Conservation (phyloP, 1,140 invertebrate genomes). For the Drosophila punjabiensis region DNA sequence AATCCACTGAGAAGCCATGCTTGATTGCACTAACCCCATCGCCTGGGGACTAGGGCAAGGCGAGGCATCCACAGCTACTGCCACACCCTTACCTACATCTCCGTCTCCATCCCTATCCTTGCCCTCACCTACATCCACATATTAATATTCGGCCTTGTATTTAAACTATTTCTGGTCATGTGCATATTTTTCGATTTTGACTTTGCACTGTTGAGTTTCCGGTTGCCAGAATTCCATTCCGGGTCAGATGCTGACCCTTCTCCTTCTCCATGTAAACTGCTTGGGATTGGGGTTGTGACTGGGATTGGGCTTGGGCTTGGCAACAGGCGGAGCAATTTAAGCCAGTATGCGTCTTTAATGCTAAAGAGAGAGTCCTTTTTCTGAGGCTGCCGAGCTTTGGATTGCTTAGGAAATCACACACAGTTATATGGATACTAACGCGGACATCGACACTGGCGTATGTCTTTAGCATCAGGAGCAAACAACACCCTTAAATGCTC, state of each 20-base stretch:
- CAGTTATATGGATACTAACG: conserved; percentile 8
- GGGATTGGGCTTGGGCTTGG: neutral
- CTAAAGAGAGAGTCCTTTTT: too few species aligned
- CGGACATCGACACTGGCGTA: conserved; percentile 19
- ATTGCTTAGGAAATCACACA: conserved; percentile 21
- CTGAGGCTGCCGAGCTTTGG: neutral
- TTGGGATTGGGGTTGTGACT: neutral
- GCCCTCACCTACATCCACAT: conserved; percentile 16
- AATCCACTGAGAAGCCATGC: conserved; percentile 71
- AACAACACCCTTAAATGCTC: conserved; percentile 8
- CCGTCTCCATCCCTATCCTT: too few species aligned
- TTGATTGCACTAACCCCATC: conserved; percentile 63
- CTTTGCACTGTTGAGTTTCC: conserved; percentile 57
- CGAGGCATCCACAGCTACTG: neutral
- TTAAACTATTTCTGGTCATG: conserved; percentile 69
- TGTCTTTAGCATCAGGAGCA: conserved; percentile 39
- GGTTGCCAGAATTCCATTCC: conserved; percentile 47
- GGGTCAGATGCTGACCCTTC: conserved; percentile 19
- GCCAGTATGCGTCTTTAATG: neutral
- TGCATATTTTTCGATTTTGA: conserved; percentile 70
- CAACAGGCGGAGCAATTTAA: neutral
- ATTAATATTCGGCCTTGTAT: conserved; percentile 69
- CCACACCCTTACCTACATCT: neutral
- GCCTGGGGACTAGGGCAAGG: conserved; percentile 12
- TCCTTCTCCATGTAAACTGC: conserved; percentile 1